Percentiles rank a stretch among this genome's conserved stretches.
phyloP scores from a whole-genome alignment of 2,113 vertebrate genomes.

The Spermophilus dauricus region DNA sequence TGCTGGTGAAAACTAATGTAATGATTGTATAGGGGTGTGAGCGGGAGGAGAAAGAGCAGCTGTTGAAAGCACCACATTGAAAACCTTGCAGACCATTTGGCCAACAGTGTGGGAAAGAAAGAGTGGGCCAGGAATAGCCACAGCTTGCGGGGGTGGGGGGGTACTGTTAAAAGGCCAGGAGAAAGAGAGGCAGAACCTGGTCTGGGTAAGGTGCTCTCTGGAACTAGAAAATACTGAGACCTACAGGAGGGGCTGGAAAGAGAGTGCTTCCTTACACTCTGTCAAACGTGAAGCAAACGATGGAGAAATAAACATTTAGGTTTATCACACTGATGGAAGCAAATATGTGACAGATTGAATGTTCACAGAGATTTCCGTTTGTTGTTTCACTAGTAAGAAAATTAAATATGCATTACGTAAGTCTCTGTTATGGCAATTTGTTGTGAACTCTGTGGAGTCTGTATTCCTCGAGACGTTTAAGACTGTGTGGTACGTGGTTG shows the following conservation, averaged over 20 bases:
- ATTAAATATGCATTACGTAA: background rate
- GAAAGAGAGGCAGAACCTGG: background rate
- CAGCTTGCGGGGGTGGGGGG: too few relatives aligned
- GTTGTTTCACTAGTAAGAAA: background rate
- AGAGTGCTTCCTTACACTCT: too few relatives aligned
- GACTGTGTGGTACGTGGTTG: background rate
- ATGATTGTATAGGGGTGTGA: background rate
- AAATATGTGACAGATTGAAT: background rate
- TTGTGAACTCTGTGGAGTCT: background rate
- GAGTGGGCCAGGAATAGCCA: background rate
- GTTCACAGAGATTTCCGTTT: background rate
- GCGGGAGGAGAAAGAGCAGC: slow-evolving; percentile 5
- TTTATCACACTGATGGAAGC: background rate
- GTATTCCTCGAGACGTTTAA: background rate
- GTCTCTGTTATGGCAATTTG: background rate
- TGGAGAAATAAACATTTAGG: background rate
- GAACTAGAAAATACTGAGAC: background rate
- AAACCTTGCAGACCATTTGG: slow-evolving; percentile 28
- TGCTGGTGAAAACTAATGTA: slow-evolving; percentile 3
- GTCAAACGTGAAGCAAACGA: background rate
- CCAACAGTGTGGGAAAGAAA: background rate
- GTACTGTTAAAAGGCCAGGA: background rate
- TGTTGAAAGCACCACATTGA: slow-evolving; percentile 30
- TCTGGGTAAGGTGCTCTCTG: background rate
- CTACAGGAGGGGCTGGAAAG: background rate